Evolutionary conservation across 1,140 invertebrate genomes (phyloP), one percentile per base, ranked within the genome.

Genomic region (Drosophila varians): DNA sequence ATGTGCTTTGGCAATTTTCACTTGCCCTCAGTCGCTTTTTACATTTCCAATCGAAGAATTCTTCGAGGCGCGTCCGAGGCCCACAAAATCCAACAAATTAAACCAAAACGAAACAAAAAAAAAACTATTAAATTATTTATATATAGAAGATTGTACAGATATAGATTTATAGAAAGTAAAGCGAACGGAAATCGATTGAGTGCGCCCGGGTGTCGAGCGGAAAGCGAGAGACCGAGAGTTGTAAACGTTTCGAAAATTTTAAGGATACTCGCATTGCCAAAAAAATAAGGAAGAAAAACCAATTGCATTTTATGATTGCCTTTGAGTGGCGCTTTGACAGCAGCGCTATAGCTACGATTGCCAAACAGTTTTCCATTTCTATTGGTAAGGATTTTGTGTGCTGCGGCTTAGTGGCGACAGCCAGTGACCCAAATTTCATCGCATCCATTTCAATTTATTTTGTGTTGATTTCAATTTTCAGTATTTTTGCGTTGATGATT

Each of bases 251-350:
- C 11, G 28, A 0, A 40, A 53, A 36, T 66, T 55, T 48, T 51
- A 56, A 31, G 68, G 56, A 48, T 65, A 71, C 74, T 55, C 34
- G 61, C 66, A 58, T 87, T 82, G 77, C 76, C 74, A 62, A 77
- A n/a, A n/a, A n/a, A n/a, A n/a, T n/a, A n/a, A n/a, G n/a, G n/a
- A n/a, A n/a, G n/a, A n/a, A n/a, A 86, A 77, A 77, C 82, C 82
- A 87, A 87, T 87, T 86, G 82, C 82, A 86, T 86, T 86, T 86
- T 86, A 86, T 86, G 82, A 87, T 86, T 87, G 77, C 82, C 79
- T 52, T 60, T 64, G 80, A 78, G 75, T 79, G 70, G 48, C 57
- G 51, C 68, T 68, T 68, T 60, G 49, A 69, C 68, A 76, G 42
- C 65, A 73, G n/a, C 70, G 36, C 61, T 31, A 38, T 42, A 73